phyloP scores from a whole-genome alignment of 2,797 vertebrate species.

The Cephalopachus bancanus region DNA sequence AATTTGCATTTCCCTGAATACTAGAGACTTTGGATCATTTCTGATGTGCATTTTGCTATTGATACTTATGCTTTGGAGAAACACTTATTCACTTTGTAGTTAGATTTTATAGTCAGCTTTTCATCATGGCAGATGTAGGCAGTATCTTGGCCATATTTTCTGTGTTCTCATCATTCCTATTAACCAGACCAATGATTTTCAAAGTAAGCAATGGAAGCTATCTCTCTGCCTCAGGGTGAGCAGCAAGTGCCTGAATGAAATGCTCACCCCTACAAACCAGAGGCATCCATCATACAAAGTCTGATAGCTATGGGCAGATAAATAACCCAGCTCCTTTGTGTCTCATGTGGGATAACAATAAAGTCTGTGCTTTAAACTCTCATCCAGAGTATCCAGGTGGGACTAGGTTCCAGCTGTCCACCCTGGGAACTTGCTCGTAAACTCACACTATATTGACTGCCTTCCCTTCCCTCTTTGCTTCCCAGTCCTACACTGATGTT shows the following conservation, averaged over 20 bases:
- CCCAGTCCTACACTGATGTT: background rate
- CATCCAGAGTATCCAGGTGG: background rate
- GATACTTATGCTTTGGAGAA: background rate
- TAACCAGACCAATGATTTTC: background rate
- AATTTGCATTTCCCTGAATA: constrained; percentile 45
- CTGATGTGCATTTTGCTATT: background rate
- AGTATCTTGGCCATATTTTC: background rate
- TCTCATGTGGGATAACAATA: background rate
- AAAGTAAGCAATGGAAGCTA: background rate
- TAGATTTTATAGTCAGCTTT: background rate
- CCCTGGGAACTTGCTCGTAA: background rate
- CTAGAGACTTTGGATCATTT: background rate
- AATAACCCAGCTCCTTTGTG: background rate
- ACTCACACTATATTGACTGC: background rate
- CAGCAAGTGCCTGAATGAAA: background rate
- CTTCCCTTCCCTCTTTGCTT: background rate
- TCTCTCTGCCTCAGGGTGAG: background rate
- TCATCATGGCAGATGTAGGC: background rate
- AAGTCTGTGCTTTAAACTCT: background rate
- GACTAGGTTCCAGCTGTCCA: background rate
- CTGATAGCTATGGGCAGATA: accelerated
- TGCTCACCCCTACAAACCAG: background rate
- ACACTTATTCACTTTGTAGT: background rate
- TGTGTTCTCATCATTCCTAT: background rate
- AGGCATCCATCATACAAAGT: background rate